Evolutionary conservation across 2,888 invertebrate genomes (phyloP), one percentile per base, ranked within the genome.

Genomic region (Metallyticus violacea): DNA sequence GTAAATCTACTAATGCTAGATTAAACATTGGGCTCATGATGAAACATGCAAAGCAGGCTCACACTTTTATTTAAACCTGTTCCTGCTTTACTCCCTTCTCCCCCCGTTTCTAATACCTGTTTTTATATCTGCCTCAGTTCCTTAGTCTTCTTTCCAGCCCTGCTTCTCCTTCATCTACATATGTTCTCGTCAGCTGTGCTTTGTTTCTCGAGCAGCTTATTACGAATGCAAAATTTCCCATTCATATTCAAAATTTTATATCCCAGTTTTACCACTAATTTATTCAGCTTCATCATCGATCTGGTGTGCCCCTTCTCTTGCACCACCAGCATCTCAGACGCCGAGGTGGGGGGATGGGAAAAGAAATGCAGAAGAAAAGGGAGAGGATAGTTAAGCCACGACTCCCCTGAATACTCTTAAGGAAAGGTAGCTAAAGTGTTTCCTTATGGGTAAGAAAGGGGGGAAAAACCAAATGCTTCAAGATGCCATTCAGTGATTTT

Each of bases 211-310:
- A 94, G 93, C 94, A 94, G 93, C 95, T 96, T 95, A 96, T 96
- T 95, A 95, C 94, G 94, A 94, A 96, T 96, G 96, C 95, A 95
- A 96, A 96, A 96, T 95, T 95, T 94, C 94, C 95, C 95, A 96
- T 96, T 96, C 96, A 96, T 96, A 96, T 96, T 96, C 96, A 96
- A 96, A 96, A 96, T 96, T 96, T 96, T 96, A 96, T 96, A 96
- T 95, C 95, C 94, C 94, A 90, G 89, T 89, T 93, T 94, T 93
- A 93, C 93, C 93, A 94, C 95, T 95, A 95, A 95, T 95, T 95
- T 95, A 95, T 95, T 95, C 95, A 92, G 91, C 93, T 87, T 81
- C 87, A 87, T 85, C 87, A 87, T 87, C 87, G 87, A 87, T 87
- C 87, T 85, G 78, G 86, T 30, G 28, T 81, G 62, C 85, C 78